Percentiles rank a stretch among this genome's conserved stretches.
These are phyloP conservation scores for Saccostrea echinata DNA, from an alignment of 1,140 invertebrate genomes.

Conservation along the genomic window DNA sequence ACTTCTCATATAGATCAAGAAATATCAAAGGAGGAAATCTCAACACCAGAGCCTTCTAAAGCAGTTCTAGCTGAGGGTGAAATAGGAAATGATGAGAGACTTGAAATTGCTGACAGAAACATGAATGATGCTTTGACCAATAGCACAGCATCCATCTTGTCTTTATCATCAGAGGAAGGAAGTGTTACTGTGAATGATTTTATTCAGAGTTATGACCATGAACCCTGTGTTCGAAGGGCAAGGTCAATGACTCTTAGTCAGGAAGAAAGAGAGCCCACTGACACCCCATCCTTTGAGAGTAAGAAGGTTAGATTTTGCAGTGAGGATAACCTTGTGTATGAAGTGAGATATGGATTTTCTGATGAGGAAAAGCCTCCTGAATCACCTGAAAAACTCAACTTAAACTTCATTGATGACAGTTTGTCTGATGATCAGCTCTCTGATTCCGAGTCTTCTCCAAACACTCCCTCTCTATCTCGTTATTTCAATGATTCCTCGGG, in stretches of 20 bases:
- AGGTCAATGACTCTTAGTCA: neutral
- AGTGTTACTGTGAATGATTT: neutral
- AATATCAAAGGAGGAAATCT: neutral
- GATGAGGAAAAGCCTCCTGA: slow-evolving; percentile 3
- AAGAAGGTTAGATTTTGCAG: slow-evolving; percentile 15
- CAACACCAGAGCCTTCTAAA: neutral
- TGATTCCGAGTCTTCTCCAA: neutral
- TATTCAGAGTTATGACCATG: slow-evolving; percentile 5
- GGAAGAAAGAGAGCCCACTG: too few species aligned
- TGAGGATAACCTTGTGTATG: neutral
- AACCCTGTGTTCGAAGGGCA: slow-evolving; percentile 31
- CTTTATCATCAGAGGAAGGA: neutral
- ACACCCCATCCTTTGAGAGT: neutral
- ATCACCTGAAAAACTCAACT: neutral
- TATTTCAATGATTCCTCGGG: slow-evolving; percentile 8
- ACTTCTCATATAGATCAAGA: neutral
- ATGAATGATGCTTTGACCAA: slow-evolving; percentile 6
- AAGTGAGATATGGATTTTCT: neutral
- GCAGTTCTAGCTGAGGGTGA: neutral
- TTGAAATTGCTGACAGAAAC: neutral
- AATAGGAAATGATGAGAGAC: neutral
- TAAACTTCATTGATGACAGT: slow-evolving; percentile 18
- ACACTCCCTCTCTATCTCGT: neutral
- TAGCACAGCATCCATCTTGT: slow-evolving; percentile 8
- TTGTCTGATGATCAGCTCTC: slow-evolving; percentile 4